Evolutionary conservation across 2,113 vertebrate genomes (phyloP).

Genomic region (Oncorhynchus masou): DNA sequence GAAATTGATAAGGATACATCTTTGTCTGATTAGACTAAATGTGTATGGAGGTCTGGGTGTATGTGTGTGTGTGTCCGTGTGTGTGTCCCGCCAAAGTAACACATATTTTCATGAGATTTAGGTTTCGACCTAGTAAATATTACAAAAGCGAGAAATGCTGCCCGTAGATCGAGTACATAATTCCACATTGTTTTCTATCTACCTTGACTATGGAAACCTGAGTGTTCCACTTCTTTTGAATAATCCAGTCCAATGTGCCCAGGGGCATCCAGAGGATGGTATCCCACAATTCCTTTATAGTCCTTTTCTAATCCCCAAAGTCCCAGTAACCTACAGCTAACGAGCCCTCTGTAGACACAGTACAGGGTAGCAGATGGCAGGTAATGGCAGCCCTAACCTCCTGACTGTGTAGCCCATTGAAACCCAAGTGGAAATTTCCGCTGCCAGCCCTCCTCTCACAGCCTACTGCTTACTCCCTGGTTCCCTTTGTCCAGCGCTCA

Average conservation of each 20-base stretch:
- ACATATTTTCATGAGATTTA: no score
- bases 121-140: no score
- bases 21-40: conserved; percentile 65
- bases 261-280: no score
- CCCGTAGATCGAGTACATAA: no score
- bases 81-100: not conserved
- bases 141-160: no score
- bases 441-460: conserved; percentile 16
- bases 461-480: conserved; percentile 1
- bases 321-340: conserved; percentile 49
- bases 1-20: conserved; percentile 63
- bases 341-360: conserved; percentile 45
- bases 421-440: conserved; percentile 54
- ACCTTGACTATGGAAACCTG: not conserved
- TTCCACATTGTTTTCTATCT: not conserved
- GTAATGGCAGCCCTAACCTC: conserved; percentile 63
- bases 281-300: conserved; percentile 25
- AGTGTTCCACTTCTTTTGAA: not conserved
- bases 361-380: conserved; percentile 55
- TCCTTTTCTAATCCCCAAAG: conserved; percentile 22
- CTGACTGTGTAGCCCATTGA: conserved; percentile 30
- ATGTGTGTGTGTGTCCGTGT: not conserved
- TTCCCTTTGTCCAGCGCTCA: conserved; percentile 34
- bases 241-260: no score
- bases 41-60: not conserved